Percentiles rank a stretch among this genome's conserved stretches.
Conservation (phyloP, 2,797 vertebrate genomes). For the Pseudomugil tenellus region DNA sequence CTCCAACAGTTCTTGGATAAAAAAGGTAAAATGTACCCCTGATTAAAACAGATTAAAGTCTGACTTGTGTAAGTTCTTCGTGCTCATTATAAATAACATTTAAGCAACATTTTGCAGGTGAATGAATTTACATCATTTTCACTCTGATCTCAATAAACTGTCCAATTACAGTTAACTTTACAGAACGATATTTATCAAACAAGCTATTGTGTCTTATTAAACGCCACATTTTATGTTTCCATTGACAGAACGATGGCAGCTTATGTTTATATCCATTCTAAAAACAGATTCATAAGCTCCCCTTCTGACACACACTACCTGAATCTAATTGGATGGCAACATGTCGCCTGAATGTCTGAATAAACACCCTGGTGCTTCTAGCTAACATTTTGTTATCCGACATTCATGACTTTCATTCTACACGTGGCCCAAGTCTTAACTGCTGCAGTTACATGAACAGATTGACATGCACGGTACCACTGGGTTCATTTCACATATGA, state of each 20-base stretch:
- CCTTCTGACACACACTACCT: neutral
- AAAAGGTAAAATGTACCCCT: neutral
- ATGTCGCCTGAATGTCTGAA: neutral
- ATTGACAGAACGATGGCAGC: neutral
- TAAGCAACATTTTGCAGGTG: neutral
- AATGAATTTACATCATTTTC: neutral
- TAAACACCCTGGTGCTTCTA: neutral
- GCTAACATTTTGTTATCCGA: neutral
- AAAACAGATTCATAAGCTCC: neutral
- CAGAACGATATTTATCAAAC: neutral
- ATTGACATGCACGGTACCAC: no score
- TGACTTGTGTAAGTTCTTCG: neutral
- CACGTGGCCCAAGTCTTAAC: neutral
- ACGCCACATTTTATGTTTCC: neutral
- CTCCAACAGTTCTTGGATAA: neutral
- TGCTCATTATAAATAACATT: neutral
- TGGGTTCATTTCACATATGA: no score
- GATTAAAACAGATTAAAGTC: neutral
- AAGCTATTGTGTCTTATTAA: neutral
- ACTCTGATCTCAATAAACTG: neutral
- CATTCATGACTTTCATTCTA: neutral
- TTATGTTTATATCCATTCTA: neutral
- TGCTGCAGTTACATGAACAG: neutral
- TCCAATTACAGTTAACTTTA: neutral
- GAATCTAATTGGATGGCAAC: neutral